Evolutionary conservation across 2,888 invertebrate genomes (phyloP).

Genomic region (Tipula confusa): DNA sequence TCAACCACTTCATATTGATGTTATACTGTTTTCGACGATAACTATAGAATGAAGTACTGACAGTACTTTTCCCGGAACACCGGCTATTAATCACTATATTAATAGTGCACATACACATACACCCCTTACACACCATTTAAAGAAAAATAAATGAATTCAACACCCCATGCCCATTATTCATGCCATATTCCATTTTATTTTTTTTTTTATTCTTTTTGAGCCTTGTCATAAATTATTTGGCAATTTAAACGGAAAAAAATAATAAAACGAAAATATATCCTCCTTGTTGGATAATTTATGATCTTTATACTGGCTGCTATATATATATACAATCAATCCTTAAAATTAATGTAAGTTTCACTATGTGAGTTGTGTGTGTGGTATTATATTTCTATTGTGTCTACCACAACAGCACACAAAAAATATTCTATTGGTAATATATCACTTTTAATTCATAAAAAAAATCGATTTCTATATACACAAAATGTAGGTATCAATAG

Average conservation of each 20-base stretch:
- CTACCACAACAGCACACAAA: conserved; percentile 12
- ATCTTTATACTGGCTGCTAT: neutral
- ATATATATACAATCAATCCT: neutral
- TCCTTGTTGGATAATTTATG: conserved; percentile 20
- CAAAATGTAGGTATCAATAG: neutral
- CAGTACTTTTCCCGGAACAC: no score
- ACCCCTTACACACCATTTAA: neutral
- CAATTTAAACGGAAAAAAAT: conserved; percentile 25
- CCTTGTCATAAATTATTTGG: conserved; percentile 20
- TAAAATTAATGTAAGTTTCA: conserved; percentile 12
- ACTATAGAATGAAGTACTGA: no score
- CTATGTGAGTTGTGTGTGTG: neutral
- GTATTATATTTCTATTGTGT: conserved; percentile 15
- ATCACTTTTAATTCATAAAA: conserved; percentile 25
- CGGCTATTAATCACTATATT: no score
- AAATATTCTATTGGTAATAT: neutral
- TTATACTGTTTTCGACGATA: no score
- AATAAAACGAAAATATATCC: neutral
- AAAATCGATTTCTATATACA: conserved; percentile 3
- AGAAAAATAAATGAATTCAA: neutral
- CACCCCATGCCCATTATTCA: neutral
- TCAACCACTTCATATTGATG: no score
- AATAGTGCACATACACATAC: no score
- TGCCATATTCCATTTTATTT: neutral
- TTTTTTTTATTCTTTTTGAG: neutral